Base-by-base conservation (phyloP, 2,797 vertebrate genomes). In the Bradypodion ventrale region DNA sequence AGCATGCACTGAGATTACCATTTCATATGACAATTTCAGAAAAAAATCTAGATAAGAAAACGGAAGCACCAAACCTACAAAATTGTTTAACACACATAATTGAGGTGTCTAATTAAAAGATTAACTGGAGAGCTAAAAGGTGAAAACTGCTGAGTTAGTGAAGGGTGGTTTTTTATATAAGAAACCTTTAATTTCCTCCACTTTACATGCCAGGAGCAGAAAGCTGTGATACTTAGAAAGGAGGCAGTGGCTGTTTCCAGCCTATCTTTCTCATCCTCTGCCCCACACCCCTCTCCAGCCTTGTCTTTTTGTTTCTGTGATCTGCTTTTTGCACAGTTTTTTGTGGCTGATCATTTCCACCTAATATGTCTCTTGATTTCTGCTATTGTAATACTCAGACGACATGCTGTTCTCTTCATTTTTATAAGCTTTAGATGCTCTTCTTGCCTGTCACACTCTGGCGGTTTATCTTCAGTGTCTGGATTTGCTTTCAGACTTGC, bases 341-440 rank as follows among this genome's bases (percentile, higher is more conserved):
- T 96, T 96, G 95, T 96, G 95, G 96, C 95, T 96, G 96, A 97
- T 97, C 96, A 96, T 94, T 97, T 97, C 95, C 95, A 97, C 95
- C 96, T 97, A 96, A 97, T 97, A 96, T 93, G 94, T 96, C 96
- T 97, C 96, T 97, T 97, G 96, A 97, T 97, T 97, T 96, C 94
- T 94, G 93, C 96, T 95, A 95, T 97, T 97, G 96, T 96, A 96
- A 96, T 95, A 95, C 94, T 94, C 94, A 93, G 96, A 95, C 95
- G 95, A 96, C 96, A 96, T 93, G 96, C 96, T 95, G 95, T 96
- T 97, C 96, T 94, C 94, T 95, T 96, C 96, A 92, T 96, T 96
- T 97, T 96, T 96, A 94, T 95, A 95, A 95, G 95, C 95, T 96
- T 97, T 95, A 96, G 95, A 97, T 95, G 95, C 97, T 96, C 93